Evolutionary conservation across 2,797 vertebrate genomes (phyloP), one percentile per base, ranked within the genome.

Genomic region (Pterois miles): DNA sequence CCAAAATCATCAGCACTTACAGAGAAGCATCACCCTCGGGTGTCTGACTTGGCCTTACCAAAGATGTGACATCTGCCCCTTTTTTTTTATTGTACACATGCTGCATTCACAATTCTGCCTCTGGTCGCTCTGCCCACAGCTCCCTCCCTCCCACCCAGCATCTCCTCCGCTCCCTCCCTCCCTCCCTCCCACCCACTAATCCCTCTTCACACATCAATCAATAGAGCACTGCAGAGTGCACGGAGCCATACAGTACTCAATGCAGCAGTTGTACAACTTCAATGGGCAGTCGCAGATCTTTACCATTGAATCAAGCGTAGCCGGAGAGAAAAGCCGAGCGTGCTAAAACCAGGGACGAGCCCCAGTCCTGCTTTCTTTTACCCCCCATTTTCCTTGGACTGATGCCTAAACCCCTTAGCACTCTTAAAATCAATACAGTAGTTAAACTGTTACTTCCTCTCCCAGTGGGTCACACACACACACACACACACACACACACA

Each of bases 371-470:
- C 71, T 91, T 90, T 91, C 81, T 90, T 88, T 90, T 86, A 81
- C 77, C 84, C 92, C 83, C 90, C 79, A 75, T 88, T 92, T 92
- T 89, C 89, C 79, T 83, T 89, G 91, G 85, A 88, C 81, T 76
- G 85, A 81, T 25, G 86, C 90, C 86, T 90, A 91, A 94, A 90
- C 89, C 87, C 89, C 89, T 89, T 82, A 92, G 86, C 93, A 84
- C 89, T 88, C 73, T 53, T 84, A 74, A 89, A 92, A 95, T 95
- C 94, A 88, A 95, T 95, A 94, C 67, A 65, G 86, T 85, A 93
- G 94, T 94, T 94, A 94, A 94, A 95, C 90, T 91, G 89, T 89
- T 94, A 93, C 88, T 92, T 92, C 88, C 86, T 83, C 80, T 90
- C 80, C 74, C 74, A 86, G 80, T 71, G 65, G 82, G 85, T 71